Percentiles rank a stretch among this genome's conserved stretches.
Evolutionary conservation across 1,140 invertebrate species (phyloP).

Genomic region (Aphaenogaster floridana): DNA sequence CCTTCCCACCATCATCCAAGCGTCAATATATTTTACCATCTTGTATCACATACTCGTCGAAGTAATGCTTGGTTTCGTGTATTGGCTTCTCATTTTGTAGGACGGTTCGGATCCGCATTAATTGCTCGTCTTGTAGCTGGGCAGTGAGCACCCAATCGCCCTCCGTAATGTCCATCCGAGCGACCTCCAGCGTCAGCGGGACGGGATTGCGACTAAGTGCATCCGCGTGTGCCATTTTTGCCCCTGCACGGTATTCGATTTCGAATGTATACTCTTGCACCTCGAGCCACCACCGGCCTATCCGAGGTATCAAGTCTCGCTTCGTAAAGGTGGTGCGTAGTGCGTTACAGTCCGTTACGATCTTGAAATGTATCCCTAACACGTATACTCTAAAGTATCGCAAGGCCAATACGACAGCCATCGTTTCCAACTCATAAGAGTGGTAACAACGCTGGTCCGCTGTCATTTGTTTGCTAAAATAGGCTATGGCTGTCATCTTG

Average conservation of each 20-base stretch:
- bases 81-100: not conserved
- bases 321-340: not conserved
- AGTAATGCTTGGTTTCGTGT: constrained; percentile 11
- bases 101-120: not conserved
- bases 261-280: constrained; percentile 5
- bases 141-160: not conserved
- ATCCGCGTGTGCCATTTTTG: constrained; percentile 15
- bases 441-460: constrained; percentile 27
- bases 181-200: not conserved
- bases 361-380: not conserved
- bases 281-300: constrained; percentile 17
- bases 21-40: not conserved
- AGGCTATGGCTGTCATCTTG: not conserved
- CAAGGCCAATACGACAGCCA: not conserved
- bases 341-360: constrained; percentile 3
- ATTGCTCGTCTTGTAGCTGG: not conserved
- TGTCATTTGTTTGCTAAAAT: not conserved
- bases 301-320: not conserved
- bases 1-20: fast-evolving
- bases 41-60: not conserved
- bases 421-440: constrained; percentile 21
- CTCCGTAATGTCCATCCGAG: not conserved
- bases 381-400: constrained; percentile 26
- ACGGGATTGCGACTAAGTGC: not conserved
- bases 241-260: not conserved